Evolutionary conservation across 2,888 invertebrate genomes (phyloP).

Genomic region (Adineta ricciae): DNA sequence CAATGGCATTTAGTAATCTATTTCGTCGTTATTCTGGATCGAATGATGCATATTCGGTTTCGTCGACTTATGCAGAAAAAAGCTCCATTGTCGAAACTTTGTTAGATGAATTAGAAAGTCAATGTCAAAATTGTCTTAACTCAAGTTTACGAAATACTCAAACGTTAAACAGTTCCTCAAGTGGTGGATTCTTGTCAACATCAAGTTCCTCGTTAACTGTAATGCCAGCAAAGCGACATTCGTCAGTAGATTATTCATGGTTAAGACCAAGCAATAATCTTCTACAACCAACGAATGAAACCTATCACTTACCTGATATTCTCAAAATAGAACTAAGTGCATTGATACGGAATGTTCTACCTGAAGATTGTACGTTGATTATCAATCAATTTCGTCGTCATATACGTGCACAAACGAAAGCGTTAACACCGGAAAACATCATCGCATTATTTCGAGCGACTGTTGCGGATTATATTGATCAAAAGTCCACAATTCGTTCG

Average conservation of each 20-base stretch:
- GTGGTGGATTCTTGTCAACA: not conserved
- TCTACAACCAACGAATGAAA: not conserved
- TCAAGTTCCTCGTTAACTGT: not conserved
- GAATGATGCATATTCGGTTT: not conserved
- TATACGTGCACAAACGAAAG: not conserved
- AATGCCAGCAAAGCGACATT: not conserved
- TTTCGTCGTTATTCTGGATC: not conserved
- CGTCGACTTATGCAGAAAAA: not conserved
- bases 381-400: not conserved
- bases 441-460: not conserved
- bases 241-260: not conserved
- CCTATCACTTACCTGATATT: not conserved
- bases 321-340: constrained; percentile 12
- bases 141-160: not conserved
- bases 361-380: constrained; percentile 7
- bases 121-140: not conserved
- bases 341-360: not conserved
- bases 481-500: not conserved
- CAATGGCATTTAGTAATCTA: constrained; percentile 17
- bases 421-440: not conserved
- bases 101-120: not conserved
- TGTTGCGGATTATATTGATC: not conserved
- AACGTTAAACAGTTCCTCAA: not conserved
- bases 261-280: not conserved
- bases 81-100: not conserved